Conservation (phyloP, 1,140 invertebrate genomes). For the Magallana ariakensis region DNA sequence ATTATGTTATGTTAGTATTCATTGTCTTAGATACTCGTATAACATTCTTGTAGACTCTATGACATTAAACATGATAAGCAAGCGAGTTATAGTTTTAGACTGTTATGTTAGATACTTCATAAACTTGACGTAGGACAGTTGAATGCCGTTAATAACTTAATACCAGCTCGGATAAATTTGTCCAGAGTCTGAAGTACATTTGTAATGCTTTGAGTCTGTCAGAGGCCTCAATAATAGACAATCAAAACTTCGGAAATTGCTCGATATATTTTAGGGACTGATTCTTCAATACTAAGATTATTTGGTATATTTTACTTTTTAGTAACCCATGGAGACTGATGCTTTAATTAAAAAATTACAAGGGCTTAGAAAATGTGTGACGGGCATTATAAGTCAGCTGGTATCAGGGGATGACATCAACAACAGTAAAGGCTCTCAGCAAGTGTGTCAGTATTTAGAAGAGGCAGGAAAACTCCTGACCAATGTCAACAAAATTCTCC, state of each 20-base stretch:
- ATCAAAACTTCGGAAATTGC: no score
- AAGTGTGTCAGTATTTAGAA: background rate
- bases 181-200: no score
- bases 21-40: background rate
- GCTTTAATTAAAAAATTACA: slow-evolving; percentile 12
- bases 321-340: background rate
- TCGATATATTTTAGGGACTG: no score
- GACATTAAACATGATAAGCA: background rate
- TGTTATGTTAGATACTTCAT: no score
- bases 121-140: no score
- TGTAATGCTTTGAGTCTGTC: no score
- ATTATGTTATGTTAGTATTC: background rate
- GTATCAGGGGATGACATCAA: background rate
- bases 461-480: background rate
- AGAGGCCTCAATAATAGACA: no score
- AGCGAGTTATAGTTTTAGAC: no score
- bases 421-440: background rate
- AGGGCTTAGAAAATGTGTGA: slow-evolving; percentile 20
- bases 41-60: background rate
- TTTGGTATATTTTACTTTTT: no score
- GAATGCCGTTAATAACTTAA: no score
- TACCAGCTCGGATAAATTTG: no score
- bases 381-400: slow-evolving; percentile 8
- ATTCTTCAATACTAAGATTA: no score
- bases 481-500: background rate